Evolutionary conservation across 2,888 invertebrate genomes (phyloP).

Genomic region (Hirtodrosophila trivittata): DNA sequence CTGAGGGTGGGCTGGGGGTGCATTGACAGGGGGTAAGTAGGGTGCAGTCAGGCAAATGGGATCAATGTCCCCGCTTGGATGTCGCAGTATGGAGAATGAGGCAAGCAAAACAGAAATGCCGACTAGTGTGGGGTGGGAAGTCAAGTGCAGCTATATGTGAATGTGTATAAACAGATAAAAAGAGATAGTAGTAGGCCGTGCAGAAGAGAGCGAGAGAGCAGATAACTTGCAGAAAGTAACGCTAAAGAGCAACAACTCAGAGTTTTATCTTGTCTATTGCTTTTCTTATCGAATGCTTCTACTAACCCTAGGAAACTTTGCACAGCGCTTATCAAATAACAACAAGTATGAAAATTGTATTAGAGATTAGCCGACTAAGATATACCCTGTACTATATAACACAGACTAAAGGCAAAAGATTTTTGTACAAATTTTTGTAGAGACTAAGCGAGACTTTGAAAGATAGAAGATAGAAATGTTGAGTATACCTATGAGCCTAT

Average conservation of each 20-base stretch:
- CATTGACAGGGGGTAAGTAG: conserved; percentile 4
- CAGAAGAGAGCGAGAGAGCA: conserved; percentile 3
- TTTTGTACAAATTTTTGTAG: too few relatives aligned
- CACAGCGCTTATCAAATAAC: conserved; percentile 47
- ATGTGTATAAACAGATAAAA: conserved; percentile 1
- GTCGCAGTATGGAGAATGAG: conserved; percentile 55
- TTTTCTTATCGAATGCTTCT: conserved; percentile 55
- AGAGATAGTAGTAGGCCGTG: not conserved
- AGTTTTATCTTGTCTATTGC: conserved; percentile 32
- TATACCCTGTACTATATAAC: too few relatives aligned
- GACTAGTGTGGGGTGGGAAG: conserved; percentile 23
- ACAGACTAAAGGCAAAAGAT: too few relatives aligned
- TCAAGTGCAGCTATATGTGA: conserved; percentile 3
- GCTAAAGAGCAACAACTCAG: conserved; percentile 13
- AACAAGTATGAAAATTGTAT: not conserved
- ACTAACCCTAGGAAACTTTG: not conserved
- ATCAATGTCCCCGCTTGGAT: conserved; percentile 71
- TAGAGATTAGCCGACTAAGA: too few relatives aligned
- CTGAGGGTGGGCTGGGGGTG: not conserved
- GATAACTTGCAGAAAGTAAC: conserved; percentile 18
- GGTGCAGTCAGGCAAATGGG: conserved; percentile 54
- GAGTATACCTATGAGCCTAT: not conserved
- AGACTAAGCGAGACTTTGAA: too few relatives aligned
- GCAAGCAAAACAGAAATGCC: conserved; percentile 70
- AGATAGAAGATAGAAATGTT: too few relatives aligned